Evolutionary conservation across 2,113 vertebrate genomes (phyloP).

Genomic region (Rostratula benghalensis): DNA sequence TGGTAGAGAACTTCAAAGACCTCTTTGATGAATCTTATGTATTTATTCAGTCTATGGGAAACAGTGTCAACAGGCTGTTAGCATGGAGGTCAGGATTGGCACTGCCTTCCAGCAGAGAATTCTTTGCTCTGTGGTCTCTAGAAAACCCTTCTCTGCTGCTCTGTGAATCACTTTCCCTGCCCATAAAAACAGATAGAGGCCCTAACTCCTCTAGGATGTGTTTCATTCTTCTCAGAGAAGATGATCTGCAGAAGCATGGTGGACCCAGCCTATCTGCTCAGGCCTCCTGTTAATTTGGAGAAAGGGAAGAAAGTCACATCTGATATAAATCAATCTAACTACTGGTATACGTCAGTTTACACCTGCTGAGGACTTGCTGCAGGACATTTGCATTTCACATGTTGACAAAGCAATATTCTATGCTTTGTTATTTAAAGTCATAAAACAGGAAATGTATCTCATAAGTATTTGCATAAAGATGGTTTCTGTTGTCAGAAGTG

Average conservation of each 20-base stretch:
- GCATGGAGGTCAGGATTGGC: background rate
- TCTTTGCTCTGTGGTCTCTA: background rate
- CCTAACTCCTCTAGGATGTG: background rate
- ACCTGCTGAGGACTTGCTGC: background rate
- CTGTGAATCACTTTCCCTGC: background rate
- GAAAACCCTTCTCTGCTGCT: background rate
- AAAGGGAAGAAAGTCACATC: background rate
- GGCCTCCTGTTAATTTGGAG: background rate
- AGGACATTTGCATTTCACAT: slow-evolving; percentile 32
- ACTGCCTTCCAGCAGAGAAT: background rate
- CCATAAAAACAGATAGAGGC: background rate
- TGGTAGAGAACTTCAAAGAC: slow-evolving; percentile 9
- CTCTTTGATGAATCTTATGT: background rate
- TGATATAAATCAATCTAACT: background rate
- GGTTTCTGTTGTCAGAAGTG: background rate
- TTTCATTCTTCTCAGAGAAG: background rate
- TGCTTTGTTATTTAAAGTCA: slow-evolving; percentile 31
- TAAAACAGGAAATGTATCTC: slow-evolving; percentile 48
- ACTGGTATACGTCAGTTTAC: background rate
- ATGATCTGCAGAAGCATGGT: background rate
- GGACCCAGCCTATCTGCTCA: background rate
- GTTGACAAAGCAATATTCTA: slow-evolving; percentile 31
- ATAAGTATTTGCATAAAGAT: slow-evolving; percentile 24
- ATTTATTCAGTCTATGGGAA: background rate
- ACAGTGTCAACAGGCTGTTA: background rate